These are phyloP conservation scores for Pyxicephalus adspersus DNA, from an alignment of 2,113 vertebrate genomes.

Conservation along the genomic window DNA sequence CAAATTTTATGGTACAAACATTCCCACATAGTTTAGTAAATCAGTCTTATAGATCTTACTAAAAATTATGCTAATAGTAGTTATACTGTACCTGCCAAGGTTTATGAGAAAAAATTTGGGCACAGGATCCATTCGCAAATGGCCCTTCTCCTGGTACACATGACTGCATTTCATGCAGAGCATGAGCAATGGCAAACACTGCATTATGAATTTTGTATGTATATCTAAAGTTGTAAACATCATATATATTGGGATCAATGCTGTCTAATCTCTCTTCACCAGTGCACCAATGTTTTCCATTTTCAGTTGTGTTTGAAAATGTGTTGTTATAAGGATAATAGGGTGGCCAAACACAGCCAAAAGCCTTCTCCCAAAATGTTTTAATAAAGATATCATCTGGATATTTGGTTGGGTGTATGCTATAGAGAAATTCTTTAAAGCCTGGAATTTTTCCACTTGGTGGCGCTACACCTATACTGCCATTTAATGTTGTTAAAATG, in stretches of 20 bases:
- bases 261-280: slow-evolving; percentile 36
- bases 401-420: slow-evolving; percentile 32
- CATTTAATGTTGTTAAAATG: slow-evolving; percentile 46
- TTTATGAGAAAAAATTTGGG: slow-evolving; percentile 19
- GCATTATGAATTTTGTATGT: slow-evolving; percentile 45
- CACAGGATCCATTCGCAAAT: slow-evolving; percentile 40
- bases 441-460: slow-evolving; percentile 32
- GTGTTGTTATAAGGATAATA: neutral
- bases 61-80: too few relatives aligned
- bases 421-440: slow-evolving; percentile 47
- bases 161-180: slow-evolving; percentile 33
- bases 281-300: slow-evolving; percentile 26
- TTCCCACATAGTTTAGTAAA: too few relatives aligned
- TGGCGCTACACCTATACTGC: slow-evolving; percentile 23
- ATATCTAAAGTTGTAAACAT: slow-evolving; percentile 37
- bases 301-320: neutral
- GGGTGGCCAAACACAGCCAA: slow-evolving; percentile 29
- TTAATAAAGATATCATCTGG: slow-evolving; percentile 37
- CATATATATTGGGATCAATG: slow-evolving; percentile 42
- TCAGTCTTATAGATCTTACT: too few relatives aligned
- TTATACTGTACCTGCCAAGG: slow-evolving; percentile 33
- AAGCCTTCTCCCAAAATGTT: slow-evolving; percentile 48
- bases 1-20: too few relatives aligned
- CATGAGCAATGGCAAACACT: slow-evolving; percentile 37
- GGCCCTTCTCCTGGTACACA: slow-evolving; percentile 33